These are phyloP conservation scores for Ariolimax columbianus DNA, from an alignment of 2,888 invertebrate species.

Conservation along the genomic window DNA sequence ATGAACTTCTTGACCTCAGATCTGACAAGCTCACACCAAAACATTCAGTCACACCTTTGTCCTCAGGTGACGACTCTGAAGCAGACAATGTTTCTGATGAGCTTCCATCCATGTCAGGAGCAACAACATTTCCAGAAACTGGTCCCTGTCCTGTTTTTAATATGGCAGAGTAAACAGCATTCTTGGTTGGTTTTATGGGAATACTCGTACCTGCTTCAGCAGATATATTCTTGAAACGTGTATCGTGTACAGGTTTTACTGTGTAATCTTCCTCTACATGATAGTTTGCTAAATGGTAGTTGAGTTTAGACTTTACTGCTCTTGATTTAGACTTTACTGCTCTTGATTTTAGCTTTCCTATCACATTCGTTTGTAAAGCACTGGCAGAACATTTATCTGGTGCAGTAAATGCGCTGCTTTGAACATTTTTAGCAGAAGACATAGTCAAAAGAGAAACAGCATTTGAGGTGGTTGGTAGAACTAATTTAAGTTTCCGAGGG, in stretches of 20 bases:
- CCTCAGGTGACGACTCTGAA: background rate
- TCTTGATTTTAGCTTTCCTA: too few relatives aligned
- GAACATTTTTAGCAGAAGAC: background rate
- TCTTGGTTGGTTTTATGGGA: background rate
- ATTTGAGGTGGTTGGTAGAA: background rate
- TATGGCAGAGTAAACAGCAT: constrained; percentile 13
- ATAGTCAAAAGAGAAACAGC: background rate
- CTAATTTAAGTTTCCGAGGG: background rate
- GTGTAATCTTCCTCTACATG: background rate
- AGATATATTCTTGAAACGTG: background rate
- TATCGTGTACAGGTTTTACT: background rate
- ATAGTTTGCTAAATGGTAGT: background rate
- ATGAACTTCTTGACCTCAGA: background rate
- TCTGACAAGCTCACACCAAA: background rate
- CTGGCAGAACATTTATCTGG: background rate
- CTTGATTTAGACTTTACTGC: background rate
- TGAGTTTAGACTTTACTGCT: background rate
- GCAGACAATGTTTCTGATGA: constrained; percentile 5
- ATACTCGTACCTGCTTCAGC: too few relatives aligned
- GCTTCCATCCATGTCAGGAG: constrained; percentile 1
- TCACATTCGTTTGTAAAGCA: background rate
- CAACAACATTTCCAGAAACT: constrained; percentile 24
- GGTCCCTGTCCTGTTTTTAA: constrained; percentile 18
- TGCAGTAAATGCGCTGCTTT: background rate
- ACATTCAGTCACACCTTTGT: background rate